Percentiles rank a stretch among this genome's conserved stretches.
phyloP scores from a whole-genome alignment of 2,113 vertebrate species.

The Oryzias curvinotus region DNA sequence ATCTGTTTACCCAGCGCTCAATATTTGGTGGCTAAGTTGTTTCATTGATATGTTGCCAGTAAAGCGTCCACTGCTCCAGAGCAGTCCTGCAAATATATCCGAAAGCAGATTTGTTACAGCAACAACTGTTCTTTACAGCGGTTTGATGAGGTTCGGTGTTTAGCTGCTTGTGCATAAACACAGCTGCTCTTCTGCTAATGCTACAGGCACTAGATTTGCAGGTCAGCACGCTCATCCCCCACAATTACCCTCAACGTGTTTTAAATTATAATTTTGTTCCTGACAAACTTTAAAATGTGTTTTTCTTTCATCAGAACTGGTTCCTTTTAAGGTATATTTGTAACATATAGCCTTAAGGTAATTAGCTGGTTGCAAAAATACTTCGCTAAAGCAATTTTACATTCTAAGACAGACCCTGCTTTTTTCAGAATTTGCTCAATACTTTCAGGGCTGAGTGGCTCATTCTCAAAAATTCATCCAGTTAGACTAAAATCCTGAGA shows the following conservation, averaged over 20 bases:
- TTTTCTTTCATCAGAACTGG: not conserved
- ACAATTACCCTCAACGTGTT: not conserved
- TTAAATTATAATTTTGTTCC: not conserved
- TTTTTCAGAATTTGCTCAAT: no score
- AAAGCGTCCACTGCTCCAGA: not conserved
- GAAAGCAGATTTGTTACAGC: not conserved
- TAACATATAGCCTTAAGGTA: not conserved
- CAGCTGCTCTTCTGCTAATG: constrained; percentile 12
- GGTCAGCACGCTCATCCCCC: not conserved
- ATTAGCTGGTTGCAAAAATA: no score
- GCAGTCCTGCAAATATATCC: not conserved
- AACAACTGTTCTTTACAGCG: not conserved
- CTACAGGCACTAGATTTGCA: not conserved
- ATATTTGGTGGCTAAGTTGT: constrained; percentile 25
- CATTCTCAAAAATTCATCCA: no score
- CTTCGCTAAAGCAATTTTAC: no score
- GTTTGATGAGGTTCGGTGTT: constrained; percentile 6
- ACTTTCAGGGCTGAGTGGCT: no score
- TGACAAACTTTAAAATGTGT: constrained; percentile 1
- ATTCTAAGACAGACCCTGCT: no score
- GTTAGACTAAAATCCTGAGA: no score
- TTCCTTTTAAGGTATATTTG: not conserved
- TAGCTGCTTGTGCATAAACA: constrained; percentile 15
- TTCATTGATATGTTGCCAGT: constrained; percentile 2
- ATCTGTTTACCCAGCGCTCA: constrained; percentile 48